Evolutionary conservation across 2,888 invertebrate genomes (phyloP).

Genomic region (Eurytoma adleriae): DNA sequence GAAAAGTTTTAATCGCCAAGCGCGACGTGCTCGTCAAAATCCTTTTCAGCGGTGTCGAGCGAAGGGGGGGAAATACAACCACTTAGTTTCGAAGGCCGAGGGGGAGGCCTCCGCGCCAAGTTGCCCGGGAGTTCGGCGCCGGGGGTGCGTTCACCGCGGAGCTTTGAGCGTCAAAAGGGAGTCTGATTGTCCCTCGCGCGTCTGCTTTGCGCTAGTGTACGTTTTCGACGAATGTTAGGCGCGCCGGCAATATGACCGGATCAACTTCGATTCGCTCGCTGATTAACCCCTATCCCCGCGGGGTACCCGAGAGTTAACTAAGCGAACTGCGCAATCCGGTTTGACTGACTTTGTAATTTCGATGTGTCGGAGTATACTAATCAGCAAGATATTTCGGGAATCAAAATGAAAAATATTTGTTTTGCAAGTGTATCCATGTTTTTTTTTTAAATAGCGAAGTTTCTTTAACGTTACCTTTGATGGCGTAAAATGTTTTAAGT

Average conservation of each 20-base stretch:
- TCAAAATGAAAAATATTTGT: too few relatives aligned
- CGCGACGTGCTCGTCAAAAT: conserved; percentile 53
- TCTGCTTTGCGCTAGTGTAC: too few relatives aligned
- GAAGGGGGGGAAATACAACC: too few relatives aligned
- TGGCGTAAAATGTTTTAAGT: too few relatives aligned
- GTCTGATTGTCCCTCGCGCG: not conserved
- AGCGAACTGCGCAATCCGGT: too few relatives aligned
- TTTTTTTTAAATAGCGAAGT: too few relatives aligned
- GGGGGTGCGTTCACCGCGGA: not conserved
- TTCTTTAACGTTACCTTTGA: too few relatives aligned
- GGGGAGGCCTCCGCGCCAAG: not conserved
- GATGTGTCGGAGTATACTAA: too few relatives aligned
- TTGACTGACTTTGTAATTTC: too few relatives aligned
- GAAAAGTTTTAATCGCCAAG: conserved; percentile 67
- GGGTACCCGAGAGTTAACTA: too few relatives aligned
- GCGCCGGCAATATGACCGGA: not conserved
- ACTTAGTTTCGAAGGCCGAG: not conserved
- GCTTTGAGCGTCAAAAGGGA: conserved; percentile 8
- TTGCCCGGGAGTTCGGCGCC: not conserved
- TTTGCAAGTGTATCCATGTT: too few relatives aligned
- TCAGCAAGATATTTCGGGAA: too few relatives aligned
- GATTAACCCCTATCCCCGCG: not conserved
- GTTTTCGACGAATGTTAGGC: not conserved
- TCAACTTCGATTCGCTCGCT: conserved; percentile 6
- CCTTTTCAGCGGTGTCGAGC: not conserved